A percentile compares a stretch with the other conserved stretches of the same genome.
These are phyloP conservation scores for Presbytis comata DNA, from an alignment of 2,797 vertebrate species.

Conservation along the genomic window DNA sequence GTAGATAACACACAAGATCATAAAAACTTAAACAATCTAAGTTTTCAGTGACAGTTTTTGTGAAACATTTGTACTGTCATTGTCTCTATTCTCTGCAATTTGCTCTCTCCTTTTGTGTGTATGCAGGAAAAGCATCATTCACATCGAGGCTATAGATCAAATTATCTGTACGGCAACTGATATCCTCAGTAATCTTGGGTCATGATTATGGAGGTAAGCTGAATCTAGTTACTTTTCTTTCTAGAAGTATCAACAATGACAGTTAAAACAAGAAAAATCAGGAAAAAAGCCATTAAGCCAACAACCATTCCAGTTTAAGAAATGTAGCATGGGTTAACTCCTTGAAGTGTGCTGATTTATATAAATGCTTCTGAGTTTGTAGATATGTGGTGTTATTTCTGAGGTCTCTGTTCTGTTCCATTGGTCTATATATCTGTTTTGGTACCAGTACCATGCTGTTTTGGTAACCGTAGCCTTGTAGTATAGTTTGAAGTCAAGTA, in stretches of 20 bases:
- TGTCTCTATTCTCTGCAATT: background rate
- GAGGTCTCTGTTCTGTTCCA: background rate
- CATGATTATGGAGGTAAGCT: background rate
- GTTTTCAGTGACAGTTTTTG: background rate
- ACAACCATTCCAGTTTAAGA: background rate
- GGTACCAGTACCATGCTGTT: background rate
- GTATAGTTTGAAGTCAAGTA: background rate
- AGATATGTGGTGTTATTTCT: background rate
- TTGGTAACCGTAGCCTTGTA: background rate
- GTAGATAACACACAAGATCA: background rate
- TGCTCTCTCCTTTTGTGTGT: background rate
- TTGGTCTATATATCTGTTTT: background rate
- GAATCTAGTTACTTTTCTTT: background rate
- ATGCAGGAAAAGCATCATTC: fast-evolving
- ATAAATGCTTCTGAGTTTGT: background rate
- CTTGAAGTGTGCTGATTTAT: background rate
- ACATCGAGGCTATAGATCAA: too few species aligned
- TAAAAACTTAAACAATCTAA: background rate
- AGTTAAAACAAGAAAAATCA: background rate
- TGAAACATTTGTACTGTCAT: background rate
- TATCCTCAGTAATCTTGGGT: background rate
- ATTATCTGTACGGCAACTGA: fast-evolving
- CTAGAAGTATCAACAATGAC: background rate
- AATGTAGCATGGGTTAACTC: background rate
- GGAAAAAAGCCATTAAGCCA: background rate